Evolutionary conservation across 2,797 vertebrate genomes (phyloP).

Genomic region (Pipistrellus nathusii): DNA sequence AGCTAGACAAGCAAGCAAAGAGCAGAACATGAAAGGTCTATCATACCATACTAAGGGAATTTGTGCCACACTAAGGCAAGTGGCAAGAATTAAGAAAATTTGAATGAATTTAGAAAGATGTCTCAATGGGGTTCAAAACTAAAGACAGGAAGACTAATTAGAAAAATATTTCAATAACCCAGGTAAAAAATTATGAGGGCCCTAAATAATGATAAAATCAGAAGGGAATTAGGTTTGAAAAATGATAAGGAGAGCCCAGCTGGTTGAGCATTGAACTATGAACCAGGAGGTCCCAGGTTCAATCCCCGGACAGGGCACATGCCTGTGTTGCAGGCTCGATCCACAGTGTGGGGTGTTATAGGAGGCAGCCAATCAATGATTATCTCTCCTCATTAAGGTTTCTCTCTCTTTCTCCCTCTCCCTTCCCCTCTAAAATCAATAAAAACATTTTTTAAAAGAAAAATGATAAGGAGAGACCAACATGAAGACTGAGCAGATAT

Average conservation of each 20-base stretch:
- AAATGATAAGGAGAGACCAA: neutral
- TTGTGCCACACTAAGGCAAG: neutral
- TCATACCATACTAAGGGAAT: neutral
- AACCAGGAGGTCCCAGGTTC: too few relatives aligned
- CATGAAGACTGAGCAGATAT: neutral
- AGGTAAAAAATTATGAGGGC: neutral
- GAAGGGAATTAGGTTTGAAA: constrained; percentile 16
- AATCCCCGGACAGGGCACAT: too few relatives aligned
- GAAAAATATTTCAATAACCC: constrained; percentile 28
- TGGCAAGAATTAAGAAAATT: neutral
- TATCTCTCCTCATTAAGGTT: too few relatives aligned
- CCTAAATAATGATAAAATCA: constrained; percentile 24
- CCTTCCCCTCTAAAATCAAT: too few relatives aligned
- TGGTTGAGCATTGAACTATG: too few relatives aligned
- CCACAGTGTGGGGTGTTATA: too few relatives aligned
- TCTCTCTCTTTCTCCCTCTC: too few relatives aligned
- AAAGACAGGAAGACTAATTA: constrained; percentile 39
- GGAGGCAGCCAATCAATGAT: too few relatives aligned
- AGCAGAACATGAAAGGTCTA: neutral
- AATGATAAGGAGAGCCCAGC: neutral
- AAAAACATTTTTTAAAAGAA: neutral
- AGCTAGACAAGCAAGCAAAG: neutral
- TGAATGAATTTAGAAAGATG: constrained; percentile 20
- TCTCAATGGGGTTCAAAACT: constrained; percentile 5
- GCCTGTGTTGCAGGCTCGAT: too few relatives aligned